Evolutionary conservation across 2,113 vertebrate species (phyloP), one percentile per base, ranked within the genome.

Genomic region (Gallinago undulata): DNA sequence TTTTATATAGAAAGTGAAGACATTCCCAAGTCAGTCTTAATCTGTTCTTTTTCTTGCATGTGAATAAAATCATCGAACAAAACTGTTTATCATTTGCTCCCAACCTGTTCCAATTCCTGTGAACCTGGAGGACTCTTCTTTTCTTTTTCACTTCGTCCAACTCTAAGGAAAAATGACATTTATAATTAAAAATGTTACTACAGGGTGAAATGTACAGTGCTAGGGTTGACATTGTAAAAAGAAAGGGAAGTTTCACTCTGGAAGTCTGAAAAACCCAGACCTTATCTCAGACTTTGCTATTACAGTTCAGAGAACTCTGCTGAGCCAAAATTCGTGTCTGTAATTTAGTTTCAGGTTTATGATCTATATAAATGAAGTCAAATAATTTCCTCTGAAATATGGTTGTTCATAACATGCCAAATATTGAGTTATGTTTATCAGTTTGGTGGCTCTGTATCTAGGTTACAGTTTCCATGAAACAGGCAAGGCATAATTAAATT

Each of bases 401-500:
- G 48, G 53, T 74, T 87, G 83, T 76, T 93, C 67, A 94, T 82
- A 96, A 93, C 59, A 94, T 74, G 90, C 51, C 86, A 93, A 83
- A 84, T 87, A 94, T 57, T 94, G 43, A 89, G 55, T 88, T 93
- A 48, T 93, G 76, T 94, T 95, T 95, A 87, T 92, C 79, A 94
- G 82, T 78, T 63, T 85, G 5, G 7, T 62, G 51, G 35, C 53
- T 92, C 80, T 73, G 89, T 79, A 94, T 92, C 80, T 94, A 90
- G 89, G 87, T 76, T 89, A 96, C 86, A 47, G 79, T 81, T 97
- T 91, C 88, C 78, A 95, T 93, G 84, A 94, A 93, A 94, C 80
- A 82, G n/a, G 56, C 68, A 92, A 93, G 89, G 47, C 30, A 74
- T 94, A 94, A 97, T 81, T 94, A 51, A 87, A 92, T 96, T 95